Evolutionary conservation across 2,113 vertebrate genomes (phyloP), one percentile per base, ranked within the genome.

Genomic region (Henicopernis longicauda): DNA sequence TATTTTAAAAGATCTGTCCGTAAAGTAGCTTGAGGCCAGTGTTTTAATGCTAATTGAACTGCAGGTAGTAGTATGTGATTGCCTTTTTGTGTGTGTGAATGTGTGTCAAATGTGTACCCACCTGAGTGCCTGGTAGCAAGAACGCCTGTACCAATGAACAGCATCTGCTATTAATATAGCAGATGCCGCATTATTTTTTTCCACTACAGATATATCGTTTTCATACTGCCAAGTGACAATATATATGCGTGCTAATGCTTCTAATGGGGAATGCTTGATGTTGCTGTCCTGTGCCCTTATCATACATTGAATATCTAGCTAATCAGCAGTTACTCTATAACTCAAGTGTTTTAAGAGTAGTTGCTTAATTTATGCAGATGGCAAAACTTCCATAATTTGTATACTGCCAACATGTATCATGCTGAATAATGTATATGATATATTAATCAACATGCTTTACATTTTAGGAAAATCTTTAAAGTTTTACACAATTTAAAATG

Each of bases 1-100:
- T 49, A 44, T 44, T 92, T 88, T 71, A 84, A 91, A 66, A 44
- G 34, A 79, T 54, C 36, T 93, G 18, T 18, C 81, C 67, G 40
- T 85, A 83, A 90, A 26, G 26, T 67, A 89, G 54, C 80, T 95
- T 3, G 54, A 78, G 85, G 52, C 32, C 73, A 65, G 31, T 42
- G 40, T 55, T 93, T 92, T 79, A 95, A 69, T 86, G 36, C 23
- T 96, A 86, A 94, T 76, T 92, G 85, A 96, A 86, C 63, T 69
- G 52, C 40, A 95, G 92, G 49, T 80, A 93, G 31, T 83, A 65
- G 29, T 52, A 70, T 69, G 38, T 63, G 63, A 70, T 47, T 73
- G 34, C 8, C 32, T 65, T 92, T 96, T 86, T 93, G 9, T 40
- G 16, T 42, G 38, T 61, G 27, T 58, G 67, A 92, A 54, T 93